A percentile compares a stretch with the other conserved stretches of the same genome.
Conservation (phyloP, 1,140 invertebrate species). For the Diachasma alloeum region DNA sequence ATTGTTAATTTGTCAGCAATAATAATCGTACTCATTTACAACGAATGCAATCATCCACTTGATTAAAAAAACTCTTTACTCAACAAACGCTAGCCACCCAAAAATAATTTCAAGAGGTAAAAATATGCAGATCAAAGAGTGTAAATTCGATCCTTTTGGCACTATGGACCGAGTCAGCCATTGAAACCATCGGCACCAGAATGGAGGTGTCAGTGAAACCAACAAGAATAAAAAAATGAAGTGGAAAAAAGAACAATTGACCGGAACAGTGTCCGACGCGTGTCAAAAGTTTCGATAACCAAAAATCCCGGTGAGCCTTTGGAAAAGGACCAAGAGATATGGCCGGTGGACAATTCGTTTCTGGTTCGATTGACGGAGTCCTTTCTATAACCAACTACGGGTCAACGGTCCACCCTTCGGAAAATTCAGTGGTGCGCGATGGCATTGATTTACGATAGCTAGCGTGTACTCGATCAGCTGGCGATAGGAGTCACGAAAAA, state of each 20-base stretch:
- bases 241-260: background rate
- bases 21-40: too few relatives aligned
- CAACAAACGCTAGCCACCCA: background rate
- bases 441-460: conserved; percentile 1
- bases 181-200: background rate
- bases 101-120: background rate
- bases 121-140: background rate
- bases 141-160: background rate
- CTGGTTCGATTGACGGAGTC: conserved; percentile 4
- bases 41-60: background rate
- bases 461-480: background rate
- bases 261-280: background rate
- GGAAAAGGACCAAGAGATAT: background rate
- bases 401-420: background rate
- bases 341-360: background rate
- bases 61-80: background rate
- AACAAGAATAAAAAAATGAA: background rate
- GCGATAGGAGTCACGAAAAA: background rate
- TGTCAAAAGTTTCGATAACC: conserved; percentile 6
- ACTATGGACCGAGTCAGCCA: background rate
- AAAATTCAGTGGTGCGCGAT: background rate
- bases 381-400: conserved; percentile 7
- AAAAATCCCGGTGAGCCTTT: background rate
- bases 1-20: too few relatives aligned
- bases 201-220: background rate